phyloP scores from a whole-genome alignment of 2,888 invertebrate species.

The Trichogramma evanescens region DNA sequence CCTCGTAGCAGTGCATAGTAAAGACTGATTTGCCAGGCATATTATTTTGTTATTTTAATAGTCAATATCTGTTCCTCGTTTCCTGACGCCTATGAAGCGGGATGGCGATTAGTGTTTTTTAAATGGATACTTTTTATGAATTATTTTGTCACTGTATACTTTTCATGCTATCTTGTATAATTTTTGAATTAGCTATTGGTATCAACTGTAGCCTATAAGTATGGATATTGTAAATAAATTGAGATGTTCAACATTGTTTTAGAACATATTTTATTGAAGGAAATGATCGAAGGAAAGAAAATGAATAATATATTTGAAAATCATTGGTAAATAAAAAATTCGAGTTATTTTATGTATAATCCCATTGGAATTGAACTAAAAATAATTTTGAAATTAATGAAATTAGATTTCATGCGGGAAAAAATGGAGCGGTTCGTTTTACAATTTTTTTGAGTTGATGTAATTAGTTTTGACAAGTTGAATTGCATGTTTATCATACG shows the following conservation, averaged over 20 bases:
- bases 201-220: background rate
- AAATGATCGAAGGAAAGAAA: slow-evolving; percentile 1
- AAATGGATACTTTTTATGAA: too few species aligned
- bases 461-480: background rate
- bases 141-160: slow-evolving; percentile 20
- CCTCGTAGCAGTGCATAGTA: slow-evolving; percentile 20
- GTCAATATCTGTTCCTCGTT: slow-evolving; percentile 47
- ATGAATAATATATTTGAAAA: slow-evolving; percentile 15
- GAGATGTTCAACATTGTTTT: too few species aligned
- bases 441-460: background rate
- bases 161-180: slow-evolving; percentile 25
- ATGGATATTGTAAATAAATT: slow-evolving; percentile 14
- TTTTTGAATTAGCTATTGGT: slow-evolving; percentile 8
- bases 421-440: background rate
- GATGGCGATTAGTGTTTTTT: slow-evolving; percentile 27
- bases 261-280: slow-evolving; percentile 3
- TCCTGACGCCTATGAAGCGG: slow-evolving; percentile 31
- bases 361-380: slow-evolving; percentile 44
- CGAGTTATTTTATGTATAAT: slow-evolving; percentile 32
- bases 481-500: too few species aligned
- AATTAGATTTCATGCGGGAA: too few species aligned
- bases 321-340: slow-evolving; percentile 11
- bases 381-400: slow-evolving; percentile 39
- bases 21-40: slow-evolving; percentile 40
- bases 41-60: slow-evolving; percentile 44